phyloP scores from a whole-genome alignment of 2,888 invertebrate genomes.

The Troilus luridus region DNA sequence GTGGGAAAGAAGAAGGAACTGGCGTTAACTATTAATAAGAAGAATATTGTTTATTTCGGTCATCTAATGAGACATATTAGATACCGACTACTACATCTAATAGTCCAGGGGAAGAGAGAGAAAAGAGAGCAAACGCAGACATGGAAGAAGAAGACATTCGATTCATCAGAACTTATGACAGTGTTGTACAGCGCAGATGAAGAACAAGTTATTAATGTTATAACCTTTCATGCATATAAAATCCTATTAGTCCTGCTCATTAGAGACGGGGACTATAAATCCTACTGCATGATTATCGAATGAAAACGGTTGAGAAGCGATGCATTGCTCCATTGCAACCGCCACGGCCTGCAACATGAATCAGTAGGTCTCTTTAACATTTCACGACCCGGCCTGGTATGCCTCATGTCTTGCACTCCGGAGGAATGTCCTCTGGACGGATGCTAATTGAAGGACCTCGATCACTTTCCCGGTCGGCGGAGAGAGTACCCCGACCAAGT shows the following conservation, averaged over 20 bases:
- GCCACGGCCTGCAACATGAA: slow-evolving; percentile 11
- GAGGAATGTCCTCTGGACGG: background rate
- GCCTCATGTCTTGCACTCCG: background rate
- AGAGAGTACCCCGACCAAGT: slow-evolving; percentile 17
- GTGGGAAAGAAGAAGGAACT: no score
- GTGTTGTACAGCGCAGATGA: no score
- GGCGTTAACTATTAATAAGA: no score
- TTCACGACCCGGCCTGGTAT: slow-evolving; percentile 43
- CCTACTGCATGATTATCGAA: background rate
- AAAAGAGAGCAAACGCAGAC: no score
- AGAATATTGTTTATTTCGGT: no score
- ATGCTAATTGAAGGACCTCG: background rate
- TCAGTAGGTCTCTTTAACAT: background rate
- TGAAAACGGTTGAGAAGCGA: background rate
- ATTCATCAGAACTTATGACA: no score
- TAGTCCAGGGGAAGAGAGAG: no score
- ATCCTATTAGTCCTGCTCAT: background rate
- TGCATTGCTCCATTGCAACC: slow-evolving; percentile 19
- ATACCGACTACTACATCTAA: no score
- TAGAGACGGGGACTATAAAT: background rate
- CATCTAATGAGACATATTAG: no score
- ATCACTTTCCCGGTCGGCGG: slow-evolving; percentile 41
- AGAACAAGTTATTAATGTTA: no score
- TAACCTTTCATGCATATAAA: background rate
- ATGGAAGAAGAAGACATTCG: no score